Evolutionary conservation across 2,888 invertebrate species (phyloP).

Genomic region (Cantharis flavilabris): DNA sequence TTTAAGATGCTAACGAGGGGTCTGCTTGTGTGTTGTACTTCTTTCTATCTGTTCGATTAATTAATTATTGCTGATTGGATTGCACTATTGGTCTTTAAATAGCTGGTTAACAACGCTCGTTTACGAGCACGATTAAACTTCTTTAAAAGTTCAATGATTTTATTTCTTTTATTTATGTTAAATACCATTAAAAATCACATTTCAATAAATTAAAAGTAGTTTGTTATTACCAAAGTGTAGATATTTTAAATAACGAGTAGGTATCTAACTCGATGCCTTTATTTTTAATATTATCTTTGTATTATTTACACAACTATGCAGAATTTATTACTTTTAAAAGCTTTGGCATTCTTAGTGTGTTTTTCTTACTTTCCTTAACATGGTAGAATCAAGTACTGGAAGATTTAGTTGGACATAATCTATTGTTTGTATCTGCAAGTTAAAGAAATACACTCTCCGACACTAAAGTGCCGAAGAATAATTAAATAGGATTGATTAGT

Average conservation of each 20-base stretch:
- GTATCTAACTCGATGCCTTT: neutral
- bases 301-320: neutral
- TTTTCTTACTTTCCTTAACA: neutral
- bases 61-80: conserved; percentile 44
- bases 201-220: neutral
- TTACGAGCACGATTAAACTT: conserved; percentile 9
- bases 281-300: neutral
- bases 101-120: conserved; percentile 39
- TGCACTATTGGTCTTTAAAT: conserved; percentile 41
- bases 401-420: neutral
- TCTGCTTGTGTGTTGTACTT: conserved; percentile 25
- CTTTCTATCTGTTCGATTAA: conserved; percentile 38
- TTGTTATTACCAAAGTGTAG: no score
- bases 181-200: neutral
- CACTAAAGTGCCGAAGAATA: neutral
- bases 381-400: neutral
- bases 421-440: neutral
- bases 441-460: neutral
- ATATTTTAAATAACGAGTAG: neutral
- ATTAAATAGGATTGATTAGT: neutral
- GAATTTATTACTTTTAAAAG: neutral
- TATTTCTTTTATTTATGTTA: neutral
- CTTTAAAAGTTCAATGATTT: neutral
- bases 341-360: neutral
- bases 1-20: conserved; percentile 35